A percentile compares a stretch with the other conserved stretches of the same genome.
Conservation (phyloP, 2,113 vertebrate genomes). For the Tiliqua scincoides region DNA sequence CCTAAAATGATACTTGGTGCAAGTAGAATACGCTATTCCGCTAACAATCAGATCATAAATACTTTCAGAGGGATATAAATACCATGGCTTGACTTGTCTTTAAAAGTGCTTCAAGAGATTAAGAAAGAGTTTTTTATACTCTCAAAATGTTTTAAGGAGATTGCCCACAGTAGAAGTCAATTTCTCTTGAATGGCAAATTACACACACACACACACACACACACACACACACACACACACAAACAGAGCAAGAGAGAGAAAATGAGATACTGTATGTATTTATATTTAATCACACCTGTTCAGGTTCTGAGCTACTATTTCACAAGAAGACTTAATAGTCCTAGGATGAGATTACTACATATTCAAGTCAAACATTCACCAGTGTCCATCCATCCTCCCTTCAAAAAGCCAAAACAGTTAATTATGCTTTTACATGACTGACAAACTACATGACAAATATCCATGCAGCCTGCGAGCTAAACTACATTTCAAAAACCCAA, state of each 20-base stretch:
- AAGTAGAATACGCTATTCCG: background rate
- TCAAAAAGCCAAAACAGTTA: background rate
- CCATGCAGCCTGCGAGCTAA: background rate
- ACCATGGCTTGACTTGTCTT: background rate
- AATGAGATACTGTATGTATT: background rate
- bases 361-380: background rate
- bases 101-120: background rate
- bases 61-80: too few relatives aligned
- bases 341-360: background rate
- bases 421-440: background rate
- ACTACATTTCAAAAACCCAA: background rate
- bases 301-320: background rate
- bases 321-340: background rate
- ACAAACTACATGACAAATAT: background rate
- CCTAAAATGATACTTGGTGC: background rate
- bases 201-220: background rate
- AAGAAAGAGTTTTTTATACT: background rate
- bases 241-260: background rate
- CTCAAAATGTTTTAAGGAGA: background rate
- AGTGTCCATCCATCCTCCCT: background rate
- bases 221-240: background rate
- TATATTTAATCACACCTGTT: background rate
- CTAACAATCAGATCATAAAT: background rate
- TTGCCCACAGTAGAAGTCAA: background rate
- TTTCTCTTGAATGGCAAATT: background rate